These are phyloP conservation scores for Ophioderma brevispina DNA, from an alignment of 35 echinoderm and acorn worm species.

Conservation along the genomic window DNA sequence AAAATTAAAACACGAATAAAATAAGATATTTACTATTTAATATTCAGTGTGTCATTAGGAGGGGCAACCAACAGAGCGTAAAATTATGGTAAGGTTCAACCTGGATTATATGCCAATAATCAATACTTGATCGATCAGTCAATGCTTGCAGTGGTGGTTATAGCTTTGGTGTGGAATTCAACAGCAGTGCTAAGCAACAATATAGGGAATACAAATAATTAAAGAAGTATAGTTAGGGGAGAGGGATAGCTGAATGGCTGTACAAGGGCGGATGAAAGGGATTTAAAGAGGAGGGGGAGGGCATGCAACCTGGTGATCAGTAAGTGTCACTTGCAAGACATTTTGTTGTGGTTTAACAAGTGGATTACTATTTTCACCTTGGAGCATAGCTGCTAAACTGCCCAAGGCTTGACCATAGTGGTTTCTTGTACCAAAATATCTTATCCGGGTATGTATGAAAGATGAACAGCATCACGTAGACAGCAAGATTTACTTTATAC, in stretches of 20 bases:
- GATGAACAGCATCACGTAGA: too few relatives aligned
- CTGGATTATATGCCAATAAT: too few relatives aligned
- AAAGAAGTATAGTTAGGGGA: not conserved
- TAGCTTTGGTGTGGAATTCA: not conserved
- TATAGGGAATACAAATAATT: not conserved
- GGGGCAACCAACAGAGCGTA: too few relatives aligned
- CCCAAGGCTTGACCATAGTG: not conserved
- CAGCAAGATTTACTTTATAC: too few relatives aligned
- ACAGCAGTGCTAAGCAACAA: not conserved
- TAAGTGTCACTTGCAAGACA: not conserved
- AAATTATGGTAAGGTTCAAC: too few relatives aligned
- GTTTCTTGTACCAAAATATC: not conserved
- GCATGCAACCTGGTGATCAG: not conserved
- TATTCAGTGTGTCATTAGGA: too few relatives aligned
- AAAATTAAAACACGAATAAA: too few relatives aligned
- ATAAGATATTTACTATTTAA: too few relatives aligned
- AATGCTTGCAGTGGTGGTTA: not conserved
- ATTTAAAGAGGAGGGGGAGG: not conserved
- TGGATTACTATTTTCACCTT: not conserved
- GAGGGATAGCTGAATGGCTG: too few relatives aligned
- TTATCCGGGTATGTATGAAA: too few relatives aligned
- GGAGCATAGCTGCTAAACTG: slow-evolving; percentile 2
- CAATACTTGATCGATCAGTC: not conserved
- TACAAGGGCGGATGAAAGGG: not conserved
- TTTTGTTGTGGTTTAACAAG: not conserved